Conservation (phyloP, 2,797 vertebrate species). For the Sebastolobus alascanus region DNA sequence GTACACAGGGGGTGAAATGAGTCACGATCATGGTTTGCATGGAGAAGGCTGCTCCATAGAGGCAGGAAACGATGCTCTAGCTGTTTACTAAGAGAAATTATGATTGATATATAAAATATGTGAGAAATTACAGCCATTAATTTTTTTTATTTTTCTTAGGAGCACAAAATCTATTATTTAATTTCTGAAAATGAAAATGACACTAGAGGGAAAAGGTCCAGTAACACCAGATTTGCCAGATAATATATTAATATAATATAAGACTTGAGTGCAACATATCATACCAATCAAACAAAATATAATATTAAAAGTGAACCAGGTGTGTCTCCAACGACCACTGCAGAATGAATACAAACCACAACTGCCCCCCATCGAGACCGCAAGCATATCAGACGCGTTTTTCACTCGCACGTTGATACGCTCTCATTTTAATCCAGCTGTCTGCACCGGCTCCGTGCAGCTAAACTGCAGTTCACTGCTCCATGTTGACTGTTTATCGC, state of each 20-base stretch:
- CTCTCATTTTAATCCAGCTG: too few relatives aligned
- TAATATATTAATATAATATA: neutral
- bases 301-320: neutral
- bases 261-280: neutral
- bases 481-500: too few relatives aligned
- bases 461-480: too few relatives aligned
- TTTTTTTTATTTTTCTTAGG: too few relatives aligned
- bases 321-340: too few relatives aligned
- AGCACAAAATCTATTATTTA: neutral
- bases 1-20: neutral
- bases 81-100: neutral
- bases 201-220: neutral
- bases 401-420: too few relatives aligned
- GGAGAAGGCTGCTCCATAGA: neutral
- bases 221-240: neutral
- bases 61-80: neutral
- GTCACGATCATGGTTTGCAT: neutral
- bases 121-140: neutral
- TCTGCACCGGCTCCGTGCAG: too few relatives aligned
- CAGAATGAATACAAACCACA: too few relatives aligned
- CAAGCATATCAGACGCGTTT: neutral
- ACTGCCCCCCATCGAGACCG: neutral
- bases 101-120: neutral
- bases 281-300: neutral
- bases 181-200: neutral